A percentile compares a stretch with the other conserved stretches of the same genome.
These are phyloP conservation scores for Mythimna loreyi DNA, from an alignment of 2,888 invertebrate species.

Conservation along the genomic window DNA sequence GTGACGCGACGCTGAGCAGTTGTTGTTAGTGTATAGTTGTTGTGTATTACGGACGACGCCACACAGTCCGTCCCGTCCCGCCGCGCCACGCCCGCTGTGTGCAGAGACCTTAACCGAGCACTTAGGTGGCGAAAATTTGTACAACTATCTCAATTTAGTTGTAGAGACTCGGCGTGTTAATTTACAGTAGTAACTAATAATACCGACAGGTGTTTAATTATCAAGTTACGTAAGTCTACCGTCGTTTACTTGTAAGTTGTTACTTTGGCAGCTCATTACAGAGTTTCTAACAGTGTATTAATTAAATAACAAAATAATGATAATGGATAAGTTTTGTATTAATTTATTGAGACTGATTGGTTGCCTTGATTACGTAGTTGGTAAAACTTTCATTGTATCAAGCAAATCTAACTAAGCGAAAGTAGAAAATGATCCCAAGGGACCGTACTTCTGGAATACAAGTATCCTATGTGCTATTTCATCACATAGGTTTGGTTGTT, in stretches of 20 bases:
- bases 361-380: not conserved
- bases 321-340: conserved; percentile 8
- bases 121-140: not conserved
- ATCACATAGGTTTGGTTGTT: not conserved
- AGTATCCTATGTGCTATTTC: not conserved
- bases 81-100: too few relatives aligned
- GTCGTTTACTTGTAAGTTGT: conserved; percentile 16
- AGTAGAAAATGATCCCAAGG: not conserved
- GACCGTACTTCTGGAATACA: not conserved
- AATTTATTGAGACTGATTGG: not conserved
- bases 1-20: too few relatives aligned
- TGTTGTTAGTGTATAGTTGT: too few relatives aligned
- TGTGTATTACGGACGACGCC: too few relatives aligned
- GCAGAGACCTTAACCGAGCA: too few relatives aligned
- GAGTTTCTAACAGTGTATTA: conserved; percentile 12
- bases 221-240: not conserved
- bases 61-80: too few relatives aligned
- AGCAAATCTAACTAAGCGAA: not conserved
- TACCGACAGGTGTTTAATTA: conserved; percentile 3
- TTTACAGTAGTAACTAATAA: conserved; percentile 9
- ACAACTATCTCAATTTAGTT: conserved; percentile 4
- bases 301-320: conserved; percentile 12
- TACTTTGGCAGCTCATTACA: conserved; percentile 5
- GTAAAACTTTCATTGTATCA: not conserved
- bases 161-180: not conserved